These are phyloP conservation scores for Ditylenchus dipsaci DNA, from an alignment of 1,140 invertebrate genomes.

Conservation along the genomic window DNA sequence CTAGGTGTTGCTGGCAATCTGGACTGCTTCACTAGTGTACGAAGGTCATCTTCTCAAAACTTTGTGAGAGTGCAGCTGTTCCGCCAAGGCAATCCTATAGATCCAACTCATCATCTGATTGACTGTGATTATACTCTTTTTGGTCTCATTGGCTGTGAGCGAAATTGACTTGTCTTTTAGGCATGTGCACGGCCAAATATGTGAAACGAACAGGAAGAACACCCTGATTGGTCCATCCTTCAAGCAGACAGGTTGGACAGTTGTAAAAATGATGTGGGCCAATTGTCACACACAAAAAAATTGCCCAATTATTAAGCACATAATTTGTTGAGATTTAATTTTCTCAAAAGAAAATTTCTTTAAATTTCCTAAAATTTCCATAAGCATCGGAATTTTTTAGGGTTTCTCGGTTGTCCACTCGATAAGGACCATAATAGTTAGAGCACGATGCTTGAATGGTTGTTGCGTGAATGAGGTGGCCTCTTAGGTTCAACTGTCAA, in stretches of 20 bases:
- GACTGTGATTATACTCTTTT: constrained; percentile 40
- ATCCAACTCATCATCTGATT: constrained; percentile 53
- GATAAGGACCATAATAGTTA: too few species aligned
- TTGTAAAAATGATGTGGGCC: not conserved
- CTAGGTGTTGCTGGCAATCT: constrained; percentile 43
- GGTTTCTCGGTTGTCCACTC: too few species aligned
- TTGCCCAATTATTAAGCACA: too few species aligned
- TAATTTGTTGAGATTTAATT: too few species aligned
- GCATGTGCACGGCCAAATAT: constrained; percentile 59
- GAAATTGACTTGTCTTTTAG: constrained; percentile 34
- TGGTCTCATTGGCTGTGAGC: not conserved
- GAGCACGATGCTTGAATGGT: too few species aligned
- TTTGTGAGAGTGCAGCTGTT: constrained; percentile 50
- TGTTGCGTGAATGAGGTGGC: too few species aligned
- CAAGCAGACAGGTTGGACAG: constrained; percentile 45
- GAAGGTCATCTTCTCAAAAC: constrained; percentile 24
- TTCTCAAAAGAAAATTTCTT: too few species aligned
- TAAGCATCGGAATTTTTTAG: too few species aligned
- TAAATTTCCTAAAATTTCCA: too few species aligned
- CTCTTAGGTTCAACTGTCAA: too few species aligned
- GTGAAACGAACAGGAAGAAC: constrained; percentile 54
- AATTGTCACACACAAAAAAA: too few species aligned
- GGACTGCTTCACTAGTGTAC: constrained; percentile 18
- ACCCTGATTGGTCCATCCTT: constrained; percentile 47
- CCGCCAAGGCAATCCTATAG: constrained; percentile 44